Percentiles rank a stretch among this genome's conserved stretches.
Conservation (phyloP, 2,888 invertebrate genomes). For the Melieria omissa region DNA sequence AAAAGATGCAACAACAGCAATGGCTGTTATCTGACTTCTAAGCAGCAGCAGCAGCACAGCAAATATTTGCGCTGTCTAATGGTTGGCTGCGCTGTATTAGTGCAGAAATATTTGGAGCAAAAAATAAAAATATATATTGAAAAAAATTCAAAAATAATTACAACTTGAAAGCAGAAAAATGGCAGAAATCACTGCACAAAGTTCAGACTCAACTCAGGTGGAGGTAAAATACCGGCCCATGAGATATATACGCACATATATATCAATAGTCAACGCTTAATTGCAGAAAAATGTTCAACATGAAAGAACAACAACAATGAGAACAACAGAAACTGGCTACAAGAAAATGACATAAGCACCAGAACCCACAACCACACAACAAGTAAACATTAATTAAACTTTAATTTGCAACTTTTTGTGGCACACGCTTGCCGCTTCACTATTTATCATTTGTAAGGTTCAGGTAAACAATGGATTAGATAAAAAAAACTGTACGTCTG, state of each 20-base stretch:
- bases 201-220: constrained; percentile 13
- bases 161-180: neutral
- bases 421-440: neutral
- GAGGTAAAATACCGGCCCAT: constrained; percentile 1
- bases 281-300: neutral
- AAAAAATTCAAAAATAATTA: neutral
- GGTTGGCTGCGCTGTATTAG: neutral
- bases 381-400: neutral
- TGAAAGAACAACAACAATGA: too few species aligned
- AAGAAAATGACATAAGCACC: neutral
- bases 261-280: neutral
- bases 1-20: too few species aligned
- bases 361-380: constrained; percentile 7
- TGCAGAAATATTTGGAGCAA: neutral
- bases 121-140: neutral
- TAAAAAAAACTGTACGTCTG: neutral
- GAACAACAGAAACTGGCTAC: neutral
- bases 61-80: constrained; percentile 7
- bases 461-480: neutral
- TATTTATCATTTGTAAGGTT: too few species aligned
- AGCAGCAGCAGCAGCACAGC: neutral
- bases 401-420: constrained; percentile 11
- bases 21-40: neutral
- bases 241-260: constrained; percentile 6
- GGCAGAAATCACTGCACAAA: constrained; percentile 11